Percentiles rank a stretch among this genome's conserved stretches.
These are phyloP conservation scores for Caenorhabditis sinica DNA, from an alignment of 2,888 invertebrate species.

Conservation along the genomic window DNA sequence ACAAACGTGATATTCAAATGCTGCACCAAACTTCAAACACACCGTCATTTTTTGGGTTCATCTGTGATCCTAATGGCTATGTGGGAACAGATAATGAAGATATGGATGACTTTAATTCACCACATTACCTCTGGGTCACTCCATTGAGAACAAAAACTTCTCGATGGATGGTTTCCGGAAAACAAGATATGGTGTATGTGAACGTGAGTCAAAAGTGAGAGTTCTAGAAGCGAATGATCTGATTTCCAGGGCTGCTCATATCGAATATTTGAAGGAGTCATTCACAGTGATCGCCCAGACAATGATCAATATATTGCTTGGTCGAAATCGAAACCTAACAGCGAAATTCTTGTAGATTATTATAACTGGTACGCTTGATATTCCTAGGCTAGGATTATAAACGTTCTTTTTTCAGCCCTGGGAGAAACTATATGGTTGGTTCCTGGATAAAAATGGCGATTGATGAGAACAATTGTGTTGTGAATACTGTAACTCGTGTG, in stretches of 20 bases:
- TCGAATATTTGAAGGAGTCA: conserved; percentile 14
- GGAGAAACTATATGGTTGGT: neutral
- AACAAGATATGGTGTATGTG: neutral
- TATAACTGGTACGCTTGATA: neutral
- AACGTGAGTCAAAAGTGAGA: neutral
- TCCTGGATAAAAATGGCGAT: neutral
- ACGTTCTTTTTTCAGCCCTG: neutral
- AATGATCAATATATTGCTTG: conserved; percentile 6
- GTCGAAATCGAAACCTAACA: neutral
- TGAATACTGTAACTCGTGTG: neutral
- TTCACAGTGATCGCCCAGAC: neutral
- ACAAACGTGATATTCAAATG: neutral
- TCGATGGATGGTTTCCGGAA: neutral
- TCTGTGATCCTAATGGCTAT: neutral
- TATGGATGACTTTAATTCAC: too few relatives aligned
- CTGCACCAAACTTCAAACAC: neutral
- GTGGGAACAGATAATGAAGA: neutral
- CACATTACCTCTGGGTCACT: neutral
- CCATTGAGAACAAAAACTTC: neutral
- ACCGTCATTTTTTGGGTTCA: neutral
- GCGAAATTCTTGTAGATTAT: neutral
- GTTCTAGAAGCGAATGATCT: neutral
- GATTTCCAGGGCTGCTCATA: neutral
- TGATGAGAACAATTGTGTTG: conserved; percentile 4
- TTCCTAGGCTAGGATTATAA: neutral